Conservation (phyloP, 2,113 vertebrate genomes). For the Tichodroma muraria region DNA sequence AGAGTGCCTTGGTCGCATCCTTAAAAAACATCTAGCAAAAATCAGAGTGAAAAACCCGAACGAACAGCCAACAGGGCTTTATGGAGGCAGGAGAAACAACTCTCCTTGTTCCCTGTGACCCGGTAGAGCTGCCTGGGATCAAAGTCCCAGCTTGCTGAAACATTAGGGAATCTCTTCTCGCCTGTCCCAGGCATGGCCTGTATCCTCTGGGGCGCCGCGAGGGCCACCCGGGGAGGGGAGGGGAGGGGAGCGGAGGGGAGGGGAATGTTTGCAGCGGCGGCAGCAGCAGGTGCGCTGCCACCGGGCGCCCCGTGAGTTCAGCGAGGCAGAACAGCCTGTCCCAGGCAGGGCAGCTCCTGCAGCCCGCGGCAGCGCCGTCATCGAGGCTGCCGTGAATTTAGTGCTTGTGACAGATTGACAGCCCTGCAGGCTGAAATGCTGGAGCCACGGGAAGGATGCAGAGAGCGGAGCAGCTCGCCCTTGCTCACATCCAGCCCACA, state of each 20-base stretch:
- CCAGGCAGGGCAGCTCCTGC: not conserved
- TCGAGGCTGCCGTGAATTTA: not conserved
- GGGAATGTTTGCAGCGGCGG: not conserved
- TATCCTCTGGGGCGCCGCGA: accelerated
- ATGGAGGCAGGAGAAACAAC: not conserved
- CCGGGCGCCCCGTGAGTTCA: not conserved
- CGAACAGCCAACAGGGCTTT: not conserved
- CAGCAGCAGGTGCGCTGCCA: not conserved
- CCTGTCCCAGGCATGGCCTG: not conserved
- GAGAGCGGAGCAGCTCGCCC: not conserved
- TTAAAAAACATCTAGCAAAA: not conserved
- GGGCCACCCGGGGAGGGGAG: not conserved
- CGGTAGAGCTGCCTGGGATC: not conserved
- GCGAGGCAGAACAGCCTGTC: not conserved
- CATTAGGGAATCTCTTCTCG: accelerated
- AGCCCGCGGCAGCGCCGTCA: not conserved
- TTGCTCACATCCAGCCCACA: not conserved
- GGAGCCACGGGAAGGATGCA: not conserved
- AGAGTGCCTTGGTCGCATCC: not conserved
- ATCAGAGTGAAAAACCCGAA: not conserved
- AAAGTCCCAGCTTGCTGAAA: not conserved
- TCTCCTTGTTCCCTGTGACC: not conserved
- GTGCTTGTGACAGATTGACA: not conserved
- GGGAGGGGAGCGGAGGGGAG: not conserved
- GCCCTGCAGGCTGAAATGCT: not conserved